phyloP scores from a whole-genome alignment of 2,797 vertebrate genomes.

The Pseudocheirus occidentalis region DNA sequence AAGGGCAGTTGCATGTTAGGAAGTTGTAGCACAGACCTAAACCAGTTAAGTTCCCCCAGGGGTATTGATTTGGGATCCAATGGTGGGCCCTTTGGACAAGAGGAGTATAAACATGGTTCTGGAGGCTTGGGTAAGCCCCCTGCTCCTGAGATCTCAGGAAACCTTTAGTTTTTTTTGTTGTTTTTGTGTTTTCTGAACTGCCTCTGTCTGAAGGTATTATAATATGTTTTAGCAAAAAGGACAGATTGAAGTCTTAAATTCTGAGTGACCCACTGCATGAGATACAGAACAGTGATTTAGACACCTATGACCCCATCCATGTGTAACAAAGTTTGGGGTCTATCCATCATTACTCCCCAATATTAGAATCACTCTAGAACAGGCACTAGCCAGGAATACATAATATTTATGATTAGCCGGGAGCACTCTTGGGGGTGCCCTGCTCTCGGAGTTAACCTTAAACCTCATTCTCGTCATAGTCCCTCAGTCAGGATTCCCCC shows the following conservation, averaged over 20 bases:
- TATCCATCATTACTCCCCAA: not conserved
- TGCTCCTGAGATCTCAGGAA: not conserved
- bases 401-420: not conserved
- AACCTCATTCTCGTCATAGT: not conserved
- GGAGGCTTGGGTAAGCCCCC: not conserved
- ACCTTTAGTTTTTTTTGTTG: not conserved
- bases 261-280: not conserved
- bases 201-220: not conserved
- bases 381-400: not conserved
- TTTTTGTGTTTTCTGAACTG: not conserved
- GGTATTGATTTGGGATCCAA: not conserved
- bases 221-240: not conserved
- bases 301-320: not conserved
- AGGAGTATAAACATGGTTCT: not conserved
- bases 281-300: not conserved
- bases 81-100: not conserved
- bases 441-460: not conserved
- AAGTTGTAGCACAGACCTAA: not conserved
- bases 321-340: not conserved
- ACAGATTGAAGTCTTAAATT: not conserved
- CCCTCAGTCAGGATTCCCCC: not conserved
- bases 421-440: not conserved
- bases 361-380: not conserved
- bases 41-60: not conserved
- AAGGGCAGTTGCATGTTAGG: not conserved